phyloP scores from a whole-genome alignment of 2,888 invertebrate species.

The Molorchus minor region DNA sequence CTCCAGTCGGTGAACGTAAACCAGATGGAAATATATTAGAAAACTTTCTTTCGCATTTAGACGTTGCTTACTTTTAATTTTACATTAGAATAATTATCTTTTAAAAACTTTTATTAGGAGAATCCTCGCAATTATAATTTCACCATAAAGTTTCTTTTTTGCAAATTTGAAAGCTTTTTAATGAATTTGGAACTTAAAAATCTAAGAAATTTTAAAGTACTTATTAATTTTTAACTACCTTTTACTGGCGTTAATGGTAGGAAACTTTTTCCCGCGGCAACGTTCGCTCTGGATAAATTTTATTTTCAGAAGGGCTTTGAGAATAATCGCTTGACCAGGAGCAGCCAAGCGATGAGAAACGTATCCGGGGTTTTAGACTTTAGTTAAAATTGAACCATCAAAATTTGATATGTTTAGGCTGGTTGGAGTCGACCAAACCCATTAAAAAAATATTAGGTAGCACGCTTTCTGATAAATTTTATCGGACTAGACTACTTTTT shows the following conservation, averaged over 20 bases:
- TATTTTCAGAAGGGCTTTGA: not conserved
- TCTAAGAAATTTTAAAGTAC: constrained; percentile 32
- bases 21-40: constrained; percentile 40
- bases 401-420: too few species aligned
- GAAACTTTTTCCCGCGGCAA: not conserved
- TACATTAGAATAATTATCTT: constrained; percentile 47
- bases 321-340: too few species aligned
- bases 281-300: not conserved
- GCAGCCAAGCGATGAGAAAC: too few species aligned
- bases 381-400: too few species aligned
- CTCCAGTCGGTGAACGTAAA: constrained; percentile 19
- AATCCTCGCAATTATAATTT: constrained; percentile 46
- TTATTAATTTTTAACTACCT: constrained; percentile 37
- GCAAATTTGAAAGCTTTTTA: constrained; percentile 43
- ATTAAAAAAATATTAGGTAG: too few species aligned
- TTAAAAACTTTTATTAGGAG: constrained; percentile 48
- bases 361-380: too few species aligned
- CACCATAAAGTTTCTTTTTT: constrained; percentile 40
- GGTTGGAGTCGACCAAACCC: too few species aligned
- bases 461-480: too few species aligned
- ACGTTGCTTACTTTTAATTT: constrained; percentile 46
- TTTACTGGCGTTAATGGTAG: constrained; percentile 14
- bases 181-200: constrained; percentile 39
- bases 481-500: too few species aligned
- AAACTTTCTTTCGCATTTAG: constrained; percentile 40